phyloP scores from a whole-genome alignment of 2,888 invertebrate genomes.

The Serripes groenlandicus region DNA sequence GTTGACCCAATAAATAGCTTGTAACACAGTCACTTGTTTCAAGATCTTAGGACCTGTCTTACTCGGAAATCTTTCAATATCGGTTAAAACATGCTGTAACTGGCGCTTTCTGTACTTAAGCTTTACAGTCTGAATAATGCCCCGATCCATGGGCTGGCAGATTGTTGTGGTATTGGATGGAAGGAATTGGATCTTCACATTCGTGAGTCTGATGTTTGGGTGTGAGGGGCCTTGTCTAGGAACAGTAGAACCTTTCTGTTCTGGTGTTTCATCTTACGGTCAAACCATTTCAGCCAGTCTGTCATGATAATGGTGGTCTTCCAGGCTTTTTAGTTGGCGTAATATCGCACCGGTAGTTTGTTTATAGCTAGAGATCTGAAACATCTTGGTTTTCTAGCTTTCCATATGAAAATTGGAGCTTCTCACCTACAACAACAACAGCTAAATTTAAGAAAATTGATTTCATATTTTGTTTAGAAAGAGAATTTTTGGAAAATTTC shows the following conservation, averaged over 20 bases:
- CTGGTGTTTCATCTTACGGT: not conserved
- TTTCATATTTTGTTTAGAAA: no score
- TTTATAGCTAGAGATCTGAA: not conserved
- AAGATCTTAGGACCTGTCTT: not conserved
- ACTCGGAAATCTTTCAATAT: conserved; percentile 4
- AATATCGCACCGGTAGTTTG: not conserved
- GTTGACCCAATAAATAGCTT: not conserved
- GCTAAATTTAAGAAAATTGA: no score
- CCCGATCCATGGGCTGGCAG: conserved; percentile 19
- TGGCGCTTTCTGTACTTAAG: conserved; percentile 33
- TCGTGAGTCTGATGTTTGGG: no score
- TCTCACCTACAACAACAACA: not conserved
- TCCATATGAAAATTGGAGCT: not conserved
- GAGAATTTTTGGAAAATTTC: no score
- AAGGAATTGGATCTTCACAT: not conserved
- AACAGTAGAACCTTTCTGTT: not conserved
- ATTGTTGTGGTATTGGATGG: not conserved
- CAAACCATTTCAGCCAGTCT: not conserved
- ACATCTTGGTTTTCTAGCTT: not conserved
- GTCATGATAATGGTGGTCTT: not conserved
- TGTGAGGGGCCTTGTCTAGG: not conserved
- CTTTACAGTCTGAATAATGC: conserved; percentile 50
- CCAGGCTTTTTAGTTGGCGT: not conserved
- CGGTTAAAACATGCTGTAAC: conserved; percentile 10
- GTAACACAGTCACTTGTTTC: not conserved